Conservation (phyloP, 2,888 invertebrate genomes). For the Lacanobia wlatinum region DNA sequence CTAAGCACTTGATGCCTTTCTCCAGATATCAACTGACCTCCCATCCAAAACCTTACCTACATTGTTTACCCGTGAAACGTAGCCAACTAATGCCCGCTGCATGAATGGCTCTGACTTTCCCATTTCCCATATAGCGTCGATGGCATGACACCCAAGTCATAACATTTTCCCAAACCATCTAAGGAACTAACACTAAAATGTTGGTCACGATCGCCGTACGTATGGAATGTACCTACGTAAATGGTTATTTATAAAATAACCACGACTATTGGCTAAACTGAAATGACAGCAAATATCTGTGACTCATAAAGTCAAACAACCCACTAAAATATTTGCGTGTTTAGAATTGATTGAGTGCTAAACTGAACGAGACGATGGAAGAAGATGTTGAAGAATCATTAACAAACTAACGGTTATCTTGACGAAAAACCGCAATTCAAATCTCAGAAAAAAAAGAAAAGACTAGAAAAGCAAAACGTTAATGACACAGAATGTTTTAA, state of each 20-base stretch:
- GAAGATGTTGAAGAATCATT: constrained; percentile 2
- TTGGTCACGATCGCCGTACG: constrained; percentile 27
- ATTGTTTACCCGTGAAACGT: neutral
- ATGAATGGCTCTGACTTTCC: constrained; percentile 26
- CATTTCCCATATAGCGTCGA: neutral
- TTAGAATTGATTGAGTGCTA: constrained; percentile 4
- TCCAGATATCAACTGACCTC: neutral
- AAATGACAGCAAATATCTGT: constrained; percentile 33
- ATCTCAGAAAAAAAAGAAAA: neutral
- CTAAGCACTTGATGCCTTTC: neutral
- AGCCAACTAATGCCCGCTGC: neutral
- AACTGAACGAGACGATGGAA: neutral
- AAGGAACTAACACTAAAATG: constrained; percentile 16
- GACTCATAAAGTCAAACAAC: constrained; percentile 27
- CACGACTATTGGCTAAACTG: constrained; percentile 12
- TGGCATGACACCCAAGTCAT: neutral
- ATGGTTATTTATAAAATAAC: constrained; percentile 52
- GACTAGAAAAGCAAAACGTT: neutral
- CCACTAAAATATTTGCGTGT: constrained; percentile 9
- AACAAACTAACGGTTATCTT: neutral
- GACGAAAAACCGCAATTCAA: neutral
- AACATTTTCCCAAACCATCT: constrained; percentile 10
- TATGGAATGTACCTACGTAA: constrained; percentile 40
- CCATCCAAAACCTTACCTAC: neutral
- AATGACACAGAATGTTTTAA: neutral